These are phyloP conservation scores for Monopis laevigella DNA, from an alignment of 2,888 invertebrate species.

Conservation along the genomic window DNA sequence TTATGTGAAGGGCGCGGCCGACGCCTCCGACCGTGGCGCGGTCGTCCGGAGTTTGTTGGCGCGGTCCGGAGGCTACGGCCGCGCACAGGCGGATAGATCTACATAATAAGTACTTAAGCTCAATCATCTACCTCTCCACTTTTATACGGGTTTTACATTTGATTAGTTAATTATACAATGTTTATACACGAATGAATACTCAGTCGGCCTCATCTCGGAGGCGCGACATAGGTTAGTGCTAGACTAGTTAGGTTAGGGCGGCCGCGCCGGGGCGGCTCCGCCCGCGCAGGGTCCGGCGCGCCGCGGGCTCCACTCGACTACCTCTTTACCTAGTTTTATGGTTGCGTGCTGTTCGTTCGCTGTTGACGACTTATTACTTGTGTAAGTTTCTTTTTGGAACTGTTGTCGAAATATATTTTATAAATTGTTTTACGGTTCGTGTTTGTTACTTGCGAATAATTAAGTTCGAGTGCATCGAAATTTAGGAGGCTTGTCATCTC, in stretches of 20 bases:
- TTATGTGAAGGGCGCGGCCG: conserved; percentile 14
- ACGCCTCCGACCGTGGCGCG: conserved; percentile 2
- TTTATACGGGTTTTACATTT: conserved; percentile 66
- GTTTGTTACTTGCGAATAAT: conserved; percentile 48
- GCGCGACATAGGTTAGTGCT: conserved; percentile 54
- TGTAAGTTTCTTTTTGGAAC: conserved; percentile 48
- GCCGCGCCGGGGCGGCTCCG: conserved; percentile 49
- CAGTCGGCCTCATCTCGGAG: conserved; percentile 65
- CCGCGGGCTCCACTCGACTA: conserved; percentile 48
- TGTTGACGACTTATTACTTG: conserved; percentile 49
- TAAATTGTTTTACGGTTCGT: conserved; percentile 49
- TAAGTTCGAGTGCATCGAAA: conserved; percentile 30
- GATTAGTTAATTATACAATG: conserved; percentile 66
- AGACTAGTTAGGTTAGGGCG: conserved; percentile 23
- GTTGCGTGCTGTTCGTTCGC: conserved; percentile 46
- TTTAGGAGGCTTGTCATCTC: conserved; percentile 6
- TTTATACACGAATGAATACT: conserved; percentile 65
- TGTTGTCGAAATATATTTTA: conserved; percentile 63
- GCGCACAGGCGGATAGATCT: conserved; percentile 40
- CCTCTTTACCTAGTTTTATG: conserved; percentile 63
- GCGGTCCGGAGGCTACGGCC: conserved; percentile 25
- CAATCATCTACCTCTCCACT: conserved; percentile 66
- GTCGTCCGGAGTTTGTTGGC: conserved; percentile 13
- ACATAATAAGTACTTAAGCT: conserved; percentile 64
- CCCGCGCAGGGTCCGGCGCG: conserved; percentile 61